Base-by-base conservation (phyloP, 2,797 vertebrate species). In the Coilia nasus region DNA sequence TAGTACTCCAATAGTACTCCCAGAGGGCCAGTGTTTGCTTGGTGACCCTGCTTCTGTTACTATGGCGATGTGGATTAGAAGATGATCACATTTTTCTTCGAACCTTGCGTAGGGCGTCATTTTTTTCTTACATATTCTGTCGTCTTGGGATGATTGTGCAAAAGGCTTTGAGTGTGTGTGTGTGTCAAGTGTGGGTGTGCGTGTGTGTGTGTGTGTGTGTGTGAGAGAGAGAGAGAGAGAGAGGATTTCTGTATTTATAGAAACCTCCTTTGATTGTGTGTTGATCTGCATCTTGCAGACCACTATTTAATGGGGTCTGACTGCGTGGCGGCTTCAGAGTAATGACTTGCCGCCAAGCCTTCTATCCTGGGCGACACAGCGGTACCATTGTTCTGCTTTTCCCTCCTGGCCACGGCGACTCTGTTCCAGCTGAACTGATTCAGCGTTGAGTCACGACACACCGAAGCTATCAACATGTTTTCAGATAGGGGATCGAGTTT, bases 371-470 rank as follows among this genome's bases (percentile, higher is more conserved):
- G 25, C 35, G 31, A 19, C 14, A 78, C 71, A 78, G 71, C 41
- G 31, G 44, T 78, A 15, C 71, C 35, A 78, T 78, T 78, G 71
- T 78, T 41, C 35, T 41, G 17, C 44, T 78, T 9, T 21, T 25
- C 71, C 71, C 19, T 41, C 31, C 19, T 78, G 71, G 35, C 19
- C 71, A 44, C 41, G 71, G 14, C 19, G 17, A 41, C 71, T 78
- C 6, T 44, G 71, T 78, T 78, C 31, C 71, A 35, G 35, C 71
- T 21, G 41, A 78, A 21, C 71, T 78, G 71, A 21, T 21, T 78
- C 71, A 78, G 71, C 17, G 17, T 78, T 78, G 35, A 78, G 71
- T 78, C 71, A 78, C 71, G 21, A 78, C 71, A 78, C 71, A 78
- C 31, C 35, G 17, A n/a, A 19, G 17, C 71, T 21, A 44, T 78